These are phyloP conservation scores for Scolopax bukidnonensis DNA, from an alignment of 2,797 vertebrate genomes.

Conservation along the genomic window DNA sequence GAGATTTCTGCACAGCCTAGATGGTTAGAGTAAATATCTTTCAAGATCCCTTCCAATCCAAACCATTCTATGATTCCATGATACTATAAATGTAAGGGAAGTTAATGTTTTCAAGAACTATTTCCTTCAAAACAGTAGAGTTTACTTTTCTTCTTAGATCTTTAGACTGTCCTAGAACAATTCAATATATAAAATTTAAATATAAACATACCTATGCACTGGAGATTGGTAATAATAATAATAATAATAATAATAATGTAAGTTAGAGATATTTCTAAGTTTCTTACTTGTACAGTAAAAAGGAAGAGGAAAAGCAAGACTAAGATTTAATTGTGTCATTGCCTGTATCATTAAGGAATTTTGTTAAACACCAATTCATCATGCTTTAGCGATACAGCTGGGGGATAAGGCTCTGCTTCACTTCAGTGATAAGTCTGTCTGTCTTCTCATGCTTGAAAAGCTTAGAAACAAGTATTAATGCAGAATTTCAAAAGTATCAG, in stretches of 20 bases:
- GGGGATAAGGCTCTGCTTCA: background rate
- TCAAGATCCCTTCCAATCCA: background rate
- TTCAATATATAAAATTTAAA: background rate
- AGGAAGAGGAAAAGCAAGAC: background rate
- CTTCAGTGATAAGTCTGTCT: background rate
- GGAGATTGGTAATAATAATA: background rate
- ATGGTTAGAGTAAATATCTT: background rate
- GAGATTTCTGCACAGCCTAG: background rate
- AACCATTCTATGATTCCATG: background rate
- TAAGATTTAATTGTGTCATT: background rate
- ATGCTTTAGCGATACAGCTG: background rate
- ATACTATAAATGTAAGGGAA: background rate
- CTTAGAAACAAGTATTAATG: constrained; percentile 1
- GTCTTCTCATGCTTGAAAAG: background rate
- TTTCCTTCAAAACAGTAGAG: background rate
- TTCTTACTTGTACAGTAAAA: background rate
- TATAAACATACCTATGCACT: background rate
- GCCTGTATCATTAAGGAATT: background rate
- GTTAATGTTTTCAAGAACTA: background rate
- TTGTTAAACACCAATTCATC: background rate
- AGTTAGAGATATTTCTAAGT: background rate
- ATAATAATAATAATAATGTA: background rate
- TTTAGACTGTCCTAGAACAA: background rate
- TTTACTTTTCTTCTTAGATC: background rate
- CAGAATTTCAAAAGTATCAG: background rate